These are phyloP conservation scores for Urocyon cinereoargenteus DNA, from an alignment of 2,797 vertebrate species.

Conservation along the genomic window DNA sequence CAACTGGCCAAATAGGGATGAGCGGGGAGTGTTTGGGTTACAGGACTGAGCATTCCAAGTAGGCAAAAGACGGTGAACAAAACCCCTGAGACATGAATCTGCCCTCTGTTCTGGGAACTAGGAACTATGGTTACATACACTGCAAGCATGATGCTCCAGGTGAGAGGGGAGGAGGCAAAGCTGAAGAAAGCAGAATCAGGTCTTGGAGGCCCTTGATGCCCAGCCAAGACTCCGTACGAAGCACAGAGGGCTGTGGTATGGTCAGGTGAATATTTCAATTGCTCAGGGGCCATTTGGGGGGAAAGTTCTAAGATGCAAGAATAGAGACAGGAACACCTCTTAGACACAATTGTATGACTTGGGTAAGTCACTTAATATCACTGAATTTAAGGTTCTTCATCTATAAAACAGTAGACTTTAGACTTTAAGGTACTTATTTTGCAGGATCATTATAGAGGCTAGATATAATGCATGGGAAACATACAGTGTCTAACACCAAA, in stretches of 20 bases:
- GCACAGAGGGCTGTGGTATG: not conserved
- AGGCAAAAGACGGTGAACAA: not conserved
- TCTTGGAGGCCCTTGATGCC: not conserved
- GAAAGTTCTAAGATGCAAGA: not conserved
- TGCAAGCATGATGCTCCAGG: not conserved
- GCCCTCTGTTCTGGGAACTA: not conserved
- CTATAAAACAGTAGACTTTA: not conserved
- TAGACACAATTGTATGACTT: not conserved
- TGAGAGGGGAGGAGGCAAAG: not conserved
- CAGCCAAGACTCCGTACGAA: not conserved
- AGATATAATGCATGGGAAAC: not conserved
- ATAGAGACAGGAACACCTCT: not conserved
- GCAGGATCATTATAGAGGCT: not conserved
- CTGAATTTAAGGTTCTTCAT: constrained; percentile 6
- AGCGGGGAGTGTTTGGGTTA: not conserved
- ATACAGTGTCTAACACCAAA: not conserved
- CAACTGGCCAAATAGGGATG: not conserved
- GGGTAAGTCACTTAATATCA: not conserved
- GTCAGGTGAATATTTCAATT: not conserved
- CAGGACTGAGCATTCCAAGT: not conserved
- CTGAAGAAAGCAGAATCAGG: not conserved
- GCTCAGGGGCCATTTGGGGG: not conserved
- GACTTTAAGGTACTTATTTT: not conserved
- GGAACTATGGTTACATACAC: not conserved
- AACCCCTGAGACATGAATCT: not conserved